Evolutionary conservation across 2,797 vertebrate species (phyloP), one percentile per base, ranked within the genome.

Genomic region (Dipus sagitta): DNA sequence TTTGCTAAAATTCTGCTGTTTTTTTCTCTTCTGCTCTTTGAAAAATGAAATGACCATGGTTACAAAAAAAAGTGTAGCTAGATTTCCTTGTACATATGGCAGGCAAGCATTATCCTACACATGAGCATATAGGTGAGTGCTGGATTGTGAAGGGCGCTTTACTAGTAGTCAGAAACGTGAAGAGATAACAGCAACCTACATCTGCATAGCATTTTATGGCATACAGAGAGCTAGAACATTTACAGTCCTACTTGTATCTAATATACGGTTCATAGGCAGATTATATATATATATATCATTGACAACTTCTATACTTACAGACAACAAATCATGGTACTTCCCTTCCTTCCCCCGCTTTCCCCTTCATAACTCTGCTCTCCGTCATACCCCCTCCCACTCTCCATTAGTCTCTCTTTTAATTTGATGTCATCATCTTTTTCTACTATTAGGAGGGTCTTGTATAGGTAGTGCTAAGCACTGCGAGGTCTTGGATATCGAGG

Each of bases 21-120:
- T 21, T 5, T 77, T 78, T 93, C 74, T 72, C 42, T 86, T 88
- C 32, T 86, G 75, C 26, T 76, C 90, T 77, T 92, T 95, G 84
- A 58, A 13, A 30, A 58, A 95, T 47, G 15, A 20, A 91, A 68
- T 65, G 47, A 77, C 1, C 30, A 84, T 94, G 82, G 52, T 88
- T 80, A 94, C 28, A 90, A 34, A 87, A 84, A 30, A 60, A 84
- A 88, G 78, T 4, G 90, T 18, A 91, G 28, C 24, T 81, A 75
- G 15, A 78, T 87, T 89, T 92, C 60, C 52, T 76, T 68, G 28
- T 81, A 86, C 84, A 88, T 79, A 13, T 84, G 65, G 28, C 13
- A 91, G 54, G 30, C 62, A 89, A 92, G 65, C 54, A 83, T 82
- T 75, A 67, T 91, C 17, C 60, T 54, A 52, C 30, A 80, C 23